Conservation (phyloP, 2,888 invertebrate genomes). For the Drosophila rellima region DNA sequence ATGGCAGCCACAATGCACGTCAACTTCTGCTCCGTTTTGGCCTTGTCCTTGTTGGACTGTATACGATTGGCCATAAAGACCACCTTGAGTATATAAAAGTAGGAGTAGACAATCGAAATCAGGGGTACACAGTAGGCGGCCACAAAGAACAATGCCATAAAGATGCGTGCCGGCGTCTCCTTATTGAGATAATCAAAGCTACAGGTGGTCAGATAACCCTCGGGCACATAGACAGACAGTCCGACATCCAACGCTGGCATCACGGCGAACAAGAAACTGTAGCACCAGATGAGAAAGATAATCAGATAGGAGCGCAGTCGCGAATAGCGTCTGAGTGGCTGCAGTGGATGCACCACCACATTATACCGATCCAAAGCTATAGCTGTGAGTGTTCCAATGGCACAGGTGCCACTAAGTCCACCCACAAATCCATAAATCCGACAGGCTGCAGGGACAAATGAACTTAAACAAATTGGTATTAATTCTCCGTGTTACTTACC, state of each 20-base stretch:
- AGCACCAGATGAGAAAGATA: constrained; percentile 89
- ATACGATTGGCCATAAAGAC: constrained; percentile 87
- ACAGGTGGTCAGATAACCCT: constrained; percentile 93
- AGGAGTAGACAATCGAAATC: constrained; percentile 90
- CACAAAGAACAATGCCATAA: constrained; percentile 91
- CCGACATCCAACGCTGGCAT: constrained; percentile 90
- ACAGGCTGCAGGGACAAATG: constrained; percentile 87
- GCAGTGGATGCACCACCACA: constrained; percentile 92
- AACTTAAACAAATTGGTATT: not conserved
- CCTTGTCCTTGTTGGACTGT: constrained; percentile 88
- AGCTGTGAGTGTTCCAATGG: constrained; percentile 92
- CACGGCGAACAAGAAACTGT: constrained; percentile 89
- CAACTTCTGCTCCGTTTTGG: constrained; percentile 90
- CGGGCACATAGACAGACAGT: constrained; percentile 92
- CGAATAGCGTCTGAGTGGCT: constrained; percentile 89
- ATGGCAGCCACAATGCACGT: constrained; percentile 90
- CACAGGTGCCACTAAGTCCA: constrained; percentile 92
- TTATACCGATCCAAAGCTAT: constrained; percentile 93
- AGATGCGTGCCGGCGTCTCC: constrained; percentile 88
- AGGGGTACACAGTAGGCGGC: constrained; percentile 92
- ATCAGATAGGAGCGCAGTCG: constrained; percentile 88
- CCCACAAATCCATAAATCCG: constrained; percentile 92
- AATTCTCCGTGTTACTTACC: constrained; percentile 86
- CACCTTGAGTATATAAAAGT: constrained; percentile 89
- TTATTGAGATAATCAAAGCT: constrained; percentile 93